Percentiles rank a stretch among this genome's conserved stretches.
These are phyloP conservation scores for Sebastes iracundus DNA, from an alignment of 2,797 vertebrate genomes.

Conservation along the genomic window DNA sequence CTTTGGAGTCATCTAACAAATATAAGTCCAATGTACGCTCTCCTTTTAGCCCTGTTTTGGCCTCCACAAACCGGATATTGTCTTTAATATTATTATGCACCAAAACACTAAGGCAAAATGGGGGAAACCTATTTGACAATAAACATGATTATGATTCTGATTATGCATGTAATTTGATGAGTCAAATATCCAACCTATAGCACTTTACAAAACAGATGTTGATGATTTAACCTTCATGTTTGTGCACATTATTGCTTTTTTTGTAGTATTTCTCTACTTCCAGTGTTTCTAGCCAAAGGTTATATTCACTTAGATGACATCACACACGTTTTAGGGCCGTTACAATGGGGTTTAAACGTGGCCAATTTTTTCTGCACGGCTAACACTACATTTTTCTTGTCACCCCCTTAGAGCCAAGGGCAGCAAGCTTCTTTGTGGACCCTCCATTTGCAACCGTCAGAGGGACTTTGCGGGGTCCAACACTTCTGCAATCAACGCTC, in stretches of 20 bases:
- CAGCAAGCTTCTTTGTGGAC: conserved; percentile 6
- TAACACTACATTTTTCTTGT: conserved; percentile 3
- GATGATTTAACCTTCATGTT: conserved; percentile 1
- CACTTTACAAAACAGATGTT: conserved; percentile 5
- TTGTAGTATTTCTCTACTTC: not conserved
- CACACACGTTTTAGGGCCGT: not conserved
- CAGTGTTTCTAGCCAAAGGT: not conserved
- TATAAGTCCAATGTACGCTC: not conserved
- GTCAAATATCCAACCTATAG: not conserved
- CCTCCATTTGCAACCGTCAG: conserved; percentile 12
- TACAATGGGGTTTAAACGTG: not conserved
- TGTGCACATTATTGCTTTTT: not conserved
- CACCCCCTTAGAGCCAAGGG: conserved; percentile 15
- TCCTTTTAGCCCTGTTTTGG: not conserved
- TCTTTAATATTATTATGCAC: not conserved
- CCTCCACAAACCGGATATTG: not conserved
- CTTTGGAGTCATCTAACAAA: not conserved
- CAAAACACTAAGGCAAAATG: not conserved
- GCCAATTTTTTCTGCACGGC: not conserved
- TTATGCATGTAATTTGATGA: not conserved
- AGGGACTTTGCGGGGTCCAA: not conserved
- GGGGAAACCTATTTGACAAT: not conserved
- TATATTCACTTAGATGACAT: conserved; percentile 23
- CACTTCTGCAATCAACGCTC: conserved; percentile 37
- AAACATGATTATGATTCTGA: not conserved